Base-by-base conservation (phyloP, 2,113 vertebrate genomes). In the Cromileptes altivelis region DNA sequence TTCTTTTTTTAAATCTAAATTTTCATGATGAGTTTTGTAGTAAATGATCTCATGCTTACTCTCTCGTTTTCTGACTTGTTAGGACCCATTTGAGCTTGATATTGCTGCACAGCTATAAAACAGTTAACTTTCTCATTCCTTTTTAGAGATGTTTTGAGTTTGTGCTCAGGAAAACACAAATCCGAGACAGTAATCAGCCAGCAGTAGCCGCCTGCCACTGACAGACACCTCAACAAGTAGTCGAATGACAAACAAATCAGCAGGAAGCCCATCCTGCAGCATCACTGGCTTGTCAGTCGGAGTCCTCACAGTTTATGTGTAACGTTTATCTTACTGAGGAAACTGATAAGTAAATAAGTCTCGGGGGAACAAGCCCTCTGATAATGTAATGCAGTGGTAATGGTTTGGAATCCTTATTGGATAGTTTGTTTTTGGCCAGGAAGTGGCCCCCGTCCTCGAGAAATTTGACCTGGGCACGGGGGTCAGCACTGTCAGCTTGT, bases 321-420 rank as follows among this genome's bases (percentile, higher is more conserved):
- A 70, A n/a, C n/a, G 58, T 90, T 92, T 91, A 87, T 90, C 93
- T 90, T 17, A 73, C 63, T 17, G 64, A 82, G 80, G 85, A 86
- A 79, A 53, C 78, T 81, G 92, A 92, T 90, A 90, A 93, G 80
- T 74, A 80, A 92, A 88, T 40, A 84, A 78, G 63, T 84, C 87
- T 67, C 76, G 2, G 45, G 75, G 84, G 90, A 85, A 15, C 65
- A 0, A 19, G 67, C 61, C 52, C 15, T 56, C 70, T 81, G 85
- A 84, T 89, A 87, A 85, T 60, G 55, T 87, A 74, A 81, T 78
- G 52, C 33, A 82, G 67, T 27, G 0, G 49, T 78, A 75, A 77
- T 82, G 71, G 76, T 72, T 88, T 81, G 78, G 21, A 75, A 81
- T 78, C 85, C 71, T 91, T 63, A 71, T 73, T 91, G 62, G 77